Conservation (phyloP, 2,797 vertebrate genomes). For the Hippopotamyrus pictus region DNA sequence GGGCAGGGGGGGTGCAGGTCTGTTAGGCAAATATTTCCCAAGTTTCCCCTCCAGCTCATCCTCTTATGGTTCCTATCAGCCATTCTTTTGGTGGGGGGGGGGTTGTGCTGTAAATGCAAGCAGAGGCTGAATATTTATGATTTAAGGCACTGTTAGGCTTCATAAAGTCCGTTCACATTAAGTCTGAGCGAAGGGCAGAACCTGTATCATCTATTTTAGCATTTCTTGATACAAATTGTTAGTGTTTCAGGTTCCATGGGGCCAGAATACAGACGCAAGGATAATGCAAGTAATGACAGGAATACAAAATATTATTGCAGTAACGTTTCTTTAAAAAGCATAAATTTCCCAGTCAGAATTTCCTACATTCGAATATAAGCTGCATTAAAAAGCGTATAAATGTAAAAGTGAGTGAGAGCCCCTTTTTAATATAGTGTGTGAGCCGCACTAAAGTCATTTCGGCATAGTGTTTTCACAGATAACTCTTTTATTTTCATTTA, state of each 20-base stretch:
- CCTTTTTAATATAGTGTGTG: background rate
- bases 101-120: background rate
- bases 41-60: background rate
- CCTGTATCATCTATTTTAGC: background rate
- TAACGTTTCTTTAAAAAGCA: background rate
- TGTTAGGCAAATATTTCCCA: background rate
- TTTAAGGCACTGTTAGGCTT: background rate
- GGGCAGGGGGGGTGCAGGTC: background rate
- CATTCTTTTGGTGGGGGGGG: background rate
- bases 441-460: background rate
- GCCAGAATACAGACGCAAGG: background rate
- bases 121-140: background rate
- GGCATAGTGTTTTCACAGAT: background rate
- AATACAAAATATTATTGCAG: background rate
- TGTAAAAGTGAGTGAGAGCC: background rate
- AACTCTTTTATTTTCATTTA: background rate
- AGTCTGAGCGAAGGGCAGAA: background rate
- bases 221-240: background rate
- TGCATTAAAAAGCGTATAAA: background rate
- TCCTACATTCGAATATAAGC: background rate
- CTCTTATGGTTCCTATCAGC: background rate
- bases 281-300: background rate
- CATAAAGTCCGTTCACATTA: background rate
- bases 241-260: background rate
- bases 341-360: background rate